Evolutionary conservation across 2,888 invertebrate species (phyloP), one percentile per base, ranked within the genome.

Genomic region (Cistogaster globosa): DNA sequence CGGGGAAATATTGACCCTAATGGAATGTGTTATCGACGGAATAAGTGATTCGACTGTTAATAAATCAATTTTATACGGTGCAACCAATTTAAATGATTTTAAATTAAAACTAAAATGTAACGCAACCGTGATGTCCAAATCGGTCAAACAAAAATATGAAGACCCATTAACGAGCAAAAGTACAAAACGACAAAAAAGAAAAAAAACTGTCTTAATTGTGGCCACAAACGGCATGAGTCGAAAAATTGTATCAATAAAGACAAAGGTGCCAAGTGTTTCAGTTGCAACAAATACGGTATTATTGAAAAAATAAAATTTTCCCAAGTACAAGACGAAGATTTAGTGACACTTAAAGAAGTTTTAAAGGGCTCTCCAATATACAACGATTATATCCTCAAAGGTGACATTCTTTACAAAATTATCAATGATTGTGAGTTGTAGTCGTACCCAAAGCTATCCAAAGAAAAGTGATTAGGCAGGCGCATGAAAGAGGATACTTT

Each of bases 191-290:
- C 4, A 76, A n/a, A 36, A 79, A 65, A 38, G 67, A n/a, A 58
- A 2, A 67, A 53, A 16, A 58, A 18, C 5, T 86, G 84, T 63
- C 85, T 63, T 42, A 87, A 87, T 67, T 87, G 83, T 67, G 84
- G 86, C 22, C 57, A 32, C n/a, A 86, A 83, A 60, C 83, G 84
- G 12, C 84, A 83, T 58, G 51, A 63, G 12, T 82, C 84, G 4
- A 74, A 57, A 36, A 60, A 62, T 3, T 87, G 79, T 32, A 71
- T 20, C 32, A 60, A 81, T 38, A 80, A 78, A 45, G 51, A 45
- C 0, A 76, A 79, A 18, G 84, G 84, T 11, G 63, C 48, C 7
- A 87, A 84, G 45, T 87, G 86, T 72, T 86, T 81, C 6, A 32
- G 32, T 8, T 38, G 38, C 38, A 38, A 38, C 38, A 38, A 81